Evolutionary conservation across 1,140 invertebrate genomes (phyloP).

Genomic region (Magallana ariakensis): DNA sequence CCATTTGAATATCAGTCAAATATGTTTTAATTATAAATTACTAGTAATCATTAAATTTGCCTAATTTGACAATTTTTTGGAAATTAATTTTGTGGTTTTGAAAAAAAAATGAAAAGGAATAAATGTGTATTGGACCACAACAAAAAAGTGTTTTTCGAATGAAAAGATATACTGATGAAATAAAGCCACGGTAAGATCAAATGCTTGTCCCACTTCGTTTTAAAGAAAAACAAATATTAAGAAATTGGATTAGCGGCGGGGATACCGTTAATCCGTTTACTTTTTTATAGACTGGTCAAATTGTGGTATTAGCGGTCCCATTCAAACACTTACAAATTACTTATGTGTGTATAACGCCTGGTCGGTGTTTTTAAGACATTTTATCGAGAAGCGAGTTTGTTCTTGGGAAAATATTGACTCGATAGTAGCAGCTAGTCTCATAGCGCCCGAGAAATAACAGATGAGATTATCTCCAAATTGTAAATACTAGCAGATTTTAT

Average conservation of each 20-base stretch:
- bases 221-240: conserved; percentile 25
- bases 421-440: neutral
- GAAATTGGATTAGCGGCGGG: neutral
- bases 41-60: no score
- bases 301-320: conserved; percentile 10
- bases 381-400: neutral
- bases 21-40: no score
- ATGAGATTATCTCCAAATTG: conserved; percentile 7
- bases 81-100: no score
- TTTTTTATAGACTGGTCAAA: conserved; percentile 9
- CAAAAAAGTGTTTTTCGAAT: no score
- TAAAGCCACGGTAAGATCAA: neutral
- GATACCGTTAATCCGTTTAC: conserved; percentile 7
- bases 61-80: no score
- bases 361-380: neutral
- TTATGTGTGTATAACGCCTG: neutral
- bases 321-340: conserved; percentile 28
- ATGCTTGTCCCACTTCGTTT: neutral
- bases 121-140: no score
- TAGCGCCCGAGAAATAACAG: no score
- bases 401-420: conserved; percentile 21
- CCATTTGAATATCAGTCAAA: no score
- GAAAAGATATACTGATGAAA: neutral
- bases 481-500: conserved; percentile 30
- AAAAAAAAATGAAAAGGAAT: no score